Percentiles rank a stretch among this genome's conserved stretches.
Conservation (phyloP, 2,888 invertebrate species). For the Unio pictorum region DNA sequence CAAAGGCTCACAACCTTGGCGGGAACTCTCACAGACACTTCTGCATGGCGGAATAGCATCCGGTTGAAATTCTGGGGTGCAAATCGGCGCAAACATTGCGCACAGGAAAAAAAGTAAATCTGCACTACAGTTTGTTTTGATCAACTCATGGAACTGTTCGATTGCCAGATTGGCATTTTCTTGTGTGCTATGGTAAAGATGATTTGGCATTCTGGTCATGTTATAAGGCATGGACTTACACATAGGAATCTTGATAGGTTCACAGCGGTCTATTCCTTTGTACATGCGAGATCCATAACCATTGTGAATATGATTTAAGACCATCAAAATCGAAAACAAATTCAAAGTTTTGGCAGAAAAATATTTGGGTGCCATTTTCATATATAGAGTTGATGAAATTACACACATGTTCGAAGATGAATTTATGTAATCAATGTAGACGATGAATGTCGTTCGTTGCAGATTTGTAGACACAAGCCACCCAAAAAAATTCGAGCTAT, state of each 20-base stretch:
- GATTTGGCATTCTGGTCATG: conserved; percentile 67
- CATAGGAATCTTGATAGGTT: conserved; percentile 60
- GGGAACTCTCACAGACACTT: conserved; percentile 60
- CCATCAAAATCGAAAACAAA: no score
- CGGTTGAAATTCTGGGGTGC: conserved; percentile 59
- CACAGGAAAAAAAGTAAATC: conserved; percentile 64
- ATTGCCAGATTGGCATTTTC: conserved; percentile 61
- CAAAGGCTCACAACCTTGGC: conserved; percentile 60
- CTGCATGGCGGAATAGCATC: conserved; percentile 64
- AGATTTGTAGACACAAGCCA: no score
- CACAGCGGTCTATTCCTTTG: conserved; percentile 52
- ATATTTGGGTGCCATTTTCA: no score
- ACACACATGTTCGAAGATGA: no score
- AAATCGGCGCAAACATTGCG: conserved; percentile 65
- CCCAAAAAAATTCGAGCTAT: no score
- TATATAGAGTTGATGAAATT: no score
- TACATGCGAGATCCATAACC: no score
- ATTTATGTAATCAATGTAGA: no score
- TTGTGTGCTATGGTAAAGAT: conserved; percentile 63
- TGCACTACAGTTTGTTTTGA: conserved; percentile 61
- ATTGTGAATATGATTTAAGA: no score
- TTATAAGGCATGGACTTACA: conserved; percentile 66
- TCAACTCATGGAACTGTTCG: conserved; percentile 57
- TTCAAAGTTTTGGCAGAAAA: no score
- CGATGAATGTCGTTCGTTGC: no score